phyloP scores from a whole-genome alignment of 2,797 vertebrate species.

The Coregonus sp. region DNA sequence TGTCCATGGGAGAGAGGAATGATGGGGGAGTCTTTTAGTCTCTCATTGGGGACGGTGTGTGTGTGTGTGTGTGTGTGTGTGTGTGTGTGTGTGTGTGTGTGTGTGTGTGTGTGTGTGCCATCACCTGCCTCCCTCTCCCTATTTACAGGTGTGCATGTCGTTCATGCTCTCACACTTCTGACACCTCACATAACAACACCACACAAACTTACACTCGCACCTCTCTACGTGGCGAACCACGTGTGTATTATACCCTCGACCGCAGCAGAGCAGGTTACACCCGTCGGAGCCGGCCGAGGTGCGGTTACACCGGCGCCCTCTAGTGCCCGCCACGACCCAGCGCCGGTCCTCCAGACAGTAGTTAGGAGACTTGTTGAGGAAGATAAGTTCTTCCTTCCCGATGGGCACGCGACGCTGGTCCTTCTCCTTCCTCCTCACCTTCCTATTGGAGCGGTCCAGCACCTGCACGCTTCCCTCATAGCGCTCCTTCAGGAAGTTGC shows the following conservation, averaged over 20 bases:
- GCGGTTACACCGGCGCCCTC: constrained; percentile 90
- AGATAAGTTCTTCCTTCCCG: constrained; percentile 83
- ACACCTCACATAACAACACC: constrained; percentile 97
- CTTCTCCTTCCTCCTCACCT: constrained; percentile 83
- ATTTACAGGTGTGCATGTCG: constrained; percentile 96
- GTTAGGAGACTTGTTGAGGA: constrained; percentile 91
- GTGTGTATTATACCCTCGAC: constrained; percentile 94
- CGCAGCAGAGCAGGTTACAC: constrained; percentile 95
- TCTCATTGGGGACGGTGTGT: not conserved
- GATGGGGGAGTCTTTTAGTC: not conserved
- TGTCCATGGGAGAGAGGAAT: not conserved
- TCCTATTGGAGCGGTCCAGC: constrained; percentile 79
- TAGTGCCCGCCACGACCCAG: constrained; percentile 85
- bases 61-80: no score
- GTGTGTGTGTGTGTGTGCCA: not conserved
- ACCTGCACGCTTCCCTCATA: constrained; percentile 92
- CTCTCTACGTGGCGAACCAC: constrained; percentile 88
- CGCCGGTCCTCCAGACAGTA: constrained; percentile 90
- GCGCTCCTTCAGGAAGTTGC: constrained; percentile 87
- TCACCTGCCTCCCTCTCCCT: constrained; percentile 16
- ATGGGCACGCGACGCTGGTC: constrained; percentile 75
- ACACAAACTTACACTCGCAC: constrained; percentile 95
- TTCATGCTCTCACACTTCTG: constrained; percentile 93
- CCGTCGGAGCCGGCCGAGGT: constrained; percentile 83
- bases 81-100: not conserved